These are phyloP conservation scores for Eretmocerus hayati DNA, from an alignment of 2,888 invertebrate genomes.

Conservation along the genomic window DNA sequence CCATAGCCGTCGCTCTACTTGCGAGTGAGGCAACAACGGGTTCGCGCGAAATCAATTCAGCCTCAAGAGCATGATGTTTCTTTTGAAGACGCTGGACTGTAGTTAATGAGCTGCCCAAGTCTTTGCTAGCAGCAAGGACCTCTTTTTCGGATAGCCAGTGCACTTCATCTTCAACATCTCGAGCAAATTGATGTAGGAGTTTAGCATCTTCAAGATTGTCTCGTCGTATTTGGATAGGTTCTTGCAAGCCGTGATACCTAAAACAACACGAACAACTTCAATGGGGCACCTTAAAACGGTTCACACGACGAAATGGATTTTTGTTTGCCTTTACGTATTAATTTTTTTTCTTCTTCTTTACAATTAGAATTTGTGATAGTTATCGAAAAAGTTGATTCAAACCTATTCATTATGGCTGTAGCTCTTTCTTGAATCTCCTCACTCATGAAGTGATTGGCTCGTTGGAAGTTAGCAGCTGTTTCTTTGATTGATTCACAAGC, in stretches of 20 bases:
- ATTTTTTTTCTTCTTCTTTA: background rate
- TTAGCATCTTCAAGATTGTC: constrained; percentile 90
- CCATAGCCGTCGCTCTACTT: constrained; percentile 69
- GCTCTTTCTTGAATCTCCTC: constrained; percentile 76
- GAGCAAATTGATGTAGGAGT: constrained; percentile 78
- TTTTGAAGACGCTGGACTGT: constrained; percentile 86
- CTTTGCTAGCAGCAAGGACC: constrained; percentile 62
- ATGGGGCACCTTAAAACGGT: too few relatives aligned
- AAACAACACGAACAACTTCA: too few relatives aligned
- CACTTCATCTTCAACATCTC: constrained; percentile 89
- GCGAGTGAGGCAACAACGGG: constrained; percentile 70
- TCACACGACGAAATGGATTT: too few relatives aligned
- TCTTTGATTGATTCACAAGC: constrained; percentile 73
- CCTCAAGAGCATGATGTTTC: constrained; percentile 87
- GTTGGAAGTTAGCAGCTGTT: constrained; percentile 70
- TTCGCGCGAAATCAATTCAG: constrained; percentile 81
- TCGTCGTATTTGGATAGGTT: constrained; percentile 82
- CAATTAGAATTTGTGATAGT: background rate
- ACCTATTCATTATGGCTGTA: constrained; percentile 57
- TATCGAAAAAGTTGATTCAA: background rate
- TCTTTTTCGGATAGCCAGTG: constrained; percentile 83
- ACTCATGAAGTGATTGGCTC: constrained; percentile 80
- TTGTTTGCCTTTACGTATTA: too few relatives aligned
- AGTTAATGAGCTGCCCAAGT: constrained; percentile 59
- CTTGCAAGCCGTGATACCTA: constrained; percentile 68